A percentile compares a stretch with the other conserved stretches of the same genome.
These are phyloP conservation scores for Prunella himalayana DNA, from an alignment of 2,113 vertebrate species.

Conservation along the genomic window DNA sequence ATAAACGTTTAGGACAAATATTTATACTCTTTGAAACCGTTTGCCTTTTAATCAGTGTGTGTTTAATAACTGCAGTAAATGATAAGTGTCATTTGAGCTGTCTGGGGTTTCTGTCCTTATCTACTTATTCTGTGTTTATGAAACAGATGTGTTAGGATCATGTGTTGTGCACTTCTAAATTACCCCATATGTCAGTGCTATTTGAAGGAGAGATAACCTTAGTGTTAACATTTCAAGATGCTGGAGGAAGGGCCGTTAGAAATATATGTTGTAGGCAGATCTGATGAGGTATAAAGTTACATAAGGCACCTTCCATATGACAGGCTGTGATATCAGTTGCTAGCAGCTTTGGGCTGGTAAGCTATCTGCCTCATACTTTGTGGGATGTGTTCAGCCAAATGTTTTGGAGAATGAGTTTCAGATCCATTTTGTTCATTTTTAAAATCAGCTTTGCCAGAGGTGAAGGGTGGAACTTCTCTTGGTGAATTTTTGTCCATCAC, in stretches of 20 bases:
- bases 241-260: background rate
- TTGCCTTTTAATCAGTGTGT: background rate
- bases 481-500: background rate
- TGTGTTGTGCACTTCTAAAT: background rate
- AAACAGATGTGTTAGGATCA: conserved; percentile 27
- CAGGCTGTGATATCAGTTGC: conserved; percentile 8
- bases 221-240: background rate
- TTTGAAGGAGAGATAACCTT: conserved; percentile 15
- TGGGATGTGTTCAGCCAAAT: conserved; percentile 17
- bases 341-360: background rate
- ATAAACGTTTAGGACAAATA: background rate
- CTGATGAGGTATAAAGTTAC: conserved; percentile 29
- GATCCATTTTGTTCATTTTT: background rate
- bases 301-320: conserved; percentile 29
- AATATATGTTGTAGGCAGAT: conserved; percentile 36
- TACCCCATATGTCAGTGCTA: conserved; percentile 7
- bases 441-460: background rate
- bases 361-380: background rate
- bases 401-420: background rate
- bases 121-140: conserved; percentile 35
- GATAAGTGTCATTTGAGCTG: background rate
- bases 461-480: background rate
- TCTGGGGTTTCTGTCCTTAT: background rate
- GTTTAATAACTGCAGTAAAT: background rate
- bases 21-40: background rate